These are phyloP conservation scores for Sus cebifrons DNA, from an alignment of 2,797 vertebrate species.

Conservation along the genomic window DNA sequence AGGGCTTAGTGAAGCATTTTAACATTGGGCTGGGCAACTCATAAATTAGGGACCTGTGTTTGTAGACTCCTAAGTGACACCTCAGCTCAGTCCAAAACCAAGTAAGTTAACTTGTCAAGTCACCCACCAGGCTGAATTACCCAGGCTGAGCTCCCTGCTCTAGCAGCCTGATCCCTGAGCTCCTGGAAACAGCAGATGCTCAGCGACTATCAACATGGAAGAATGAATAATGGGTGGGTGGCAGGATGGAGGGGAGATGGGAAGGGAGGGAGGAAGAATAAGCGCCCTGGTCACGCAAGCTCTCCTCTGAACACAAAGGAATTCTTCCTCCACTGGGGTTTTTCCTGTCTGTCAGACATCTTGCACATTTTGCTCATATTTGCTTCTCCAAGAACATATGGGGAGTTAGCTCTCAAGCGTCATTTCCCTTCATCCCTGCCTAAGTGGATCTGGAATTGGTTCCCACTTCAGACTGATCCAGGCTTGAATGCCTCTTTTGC, in stretches of 20 bases:
- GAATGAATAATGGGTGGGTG: not conserved
- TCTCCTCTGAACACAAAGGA: not conserved
- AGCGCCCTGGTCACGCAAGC: not conserved
- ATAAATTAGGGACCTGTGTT: conserved; percentile 8
- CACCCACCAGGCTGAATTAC: not conserved
- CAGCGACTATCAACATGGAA: not conserved
- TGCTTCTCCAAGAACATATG: not conserved
- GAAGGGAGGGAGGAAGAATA: not conserved
- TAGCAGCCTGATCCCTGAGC: not conserved
- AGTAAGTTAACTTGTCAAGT: not conserved
- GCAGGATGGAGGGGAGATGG: not conserved
- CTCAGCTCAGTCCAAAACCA: conserved; percentile 23
- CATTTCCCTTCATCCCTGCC: not conserved
- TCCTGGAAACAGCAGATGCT: not conserved
- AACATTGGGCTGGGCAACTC: conserved; percentile 17
- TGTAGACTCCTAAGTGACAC: conserved; percentile 10
- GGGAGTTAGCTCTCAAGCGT: not conserved
- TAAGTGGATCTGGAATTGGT: not conserved
- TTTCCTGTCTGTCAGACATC: not conserved
- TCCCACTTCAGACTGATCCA: not conserved
- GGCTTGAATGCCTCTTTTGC: not conserved
- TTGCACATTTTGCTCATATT: not conserved
- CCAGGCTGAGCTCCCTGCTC: not conserved
- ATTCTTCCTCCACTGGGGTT: not conserved
- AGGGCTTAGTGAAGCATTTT: not conserved